phyloP scores from a whole-genome alignment of 2,888 invertebrate species.

The Sinelater perroti region DNA sequence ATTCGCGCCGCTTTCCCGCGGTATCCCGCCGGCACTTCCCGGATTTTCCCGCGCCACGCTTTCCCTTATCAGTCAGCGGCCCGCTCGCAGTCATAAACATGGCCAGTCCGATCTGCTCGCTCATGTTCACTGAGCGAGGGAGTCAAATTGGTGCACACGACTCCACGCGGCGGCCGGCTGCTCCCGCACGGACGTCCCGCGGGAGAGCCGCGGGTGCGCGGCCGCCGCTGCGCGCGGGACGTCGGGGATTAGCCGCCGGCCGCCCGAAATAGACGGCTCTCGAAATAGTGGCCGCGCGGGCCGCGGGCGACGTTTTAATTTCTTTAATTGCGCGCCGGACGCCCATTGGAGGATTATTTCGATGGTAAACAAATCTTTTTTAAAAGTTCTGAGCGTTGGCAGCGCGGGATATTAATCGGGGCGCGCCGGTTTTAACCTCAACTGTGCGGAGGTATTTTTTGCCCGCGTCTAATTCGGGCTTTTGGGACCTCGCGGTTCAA shows the following conservation, averaged over 20 bases:
- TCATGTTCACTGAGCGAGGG: constrained; percentile 41
- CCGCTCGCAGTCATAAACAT: too few relatives aligned
- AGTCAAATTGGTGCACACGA: constrained; percentile 45
- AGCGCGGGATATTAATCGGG: not conserved
- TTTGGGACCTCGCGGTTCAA: not conserved
- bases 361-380: constrained; percentile 26
- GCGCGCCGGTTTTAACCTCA: not conserved
- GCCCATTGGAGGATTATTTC: constrained; percentile 31
- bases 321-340: constrained; percentile 20
- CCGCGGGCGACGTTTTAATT: constrained; percentile 38
- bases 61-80: too few relatives aligned
- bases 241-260: constrained; percentile 22
- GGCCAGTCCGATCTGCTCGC: constrained; percentile 38
- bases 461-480: too few relatives aligned
- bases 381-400: constrained; percentile 3
- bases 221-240: not conserved
- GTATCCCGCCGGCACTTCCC: too few relatives aligned
- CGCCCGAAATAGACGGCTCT: constrained; percentile 48
- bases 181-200: not conserved
- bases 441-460: too few relatives aligned
- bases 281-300: constrained; percentile 46
- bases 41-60: too few relatives aligned
- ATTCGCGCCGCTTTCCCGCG: too few relatives aligned
- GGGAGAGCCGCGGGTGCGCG: not conserved
- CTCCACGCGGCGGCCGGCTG: constrained; percentile 36